Evolutionary conservation across 1,140 invertebrate genomes (phyloP).

Genomic region (Drosophila kurseongensis): DNA sequence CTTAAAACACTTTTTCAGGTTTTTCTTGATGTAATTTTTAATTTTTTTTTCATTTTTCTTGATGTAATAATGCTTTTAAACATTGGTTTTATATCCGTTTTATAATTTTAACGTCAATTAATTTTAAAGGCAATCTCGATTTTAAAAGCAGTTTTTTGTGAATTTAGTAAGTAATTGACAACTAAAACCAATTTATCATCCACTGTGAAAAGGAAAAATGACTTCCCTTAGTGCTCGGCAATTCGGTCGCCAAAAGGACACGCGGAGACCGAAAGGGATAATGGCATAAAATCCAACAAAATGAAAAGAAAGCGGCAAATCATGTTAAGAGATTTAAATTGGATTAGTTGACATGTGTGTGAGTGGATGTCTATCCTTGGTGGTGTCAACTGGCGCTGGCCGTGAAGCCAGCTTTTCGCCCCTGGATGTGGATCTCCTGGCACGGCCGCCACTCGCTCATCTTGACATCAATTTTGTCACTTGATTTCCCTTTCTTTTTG

Average conservation of each 20-base stretch:
- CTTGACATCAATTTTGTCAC: conserved; percentile 79
- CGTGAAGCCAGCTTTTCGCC: conserved; percentile 43
- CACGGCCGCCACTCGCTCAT: conserved; percentile 50
- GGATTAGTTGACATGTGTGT: conserved; percentile 75
- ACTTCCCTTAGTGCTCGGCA: conserved; percentile 52
- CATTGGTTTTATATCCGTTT: too few species aligned
- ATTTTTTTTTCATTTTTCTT: too few species aligned
- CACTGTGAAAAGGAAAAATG: conserved; percentile 8
- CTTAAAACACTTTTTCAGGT: too few species aligned
- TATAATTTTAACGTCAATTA: too few species aligned
- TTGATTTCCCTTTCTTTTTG: conserved; percentile 59
- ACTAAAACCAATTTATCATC: neutral
- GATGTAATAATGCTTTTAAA: too few species aligned
- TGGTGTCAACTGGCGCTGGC: conserved; percentile 52
- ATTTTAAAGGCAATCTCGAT: too few species aligned
- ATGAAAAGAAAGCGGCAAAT: conserved; percentile 83
- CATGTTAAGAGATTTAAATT: conserved; percentile 83
- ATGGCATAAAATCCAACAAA: conserved; percentile 79
- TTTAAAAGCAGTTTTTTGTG: too few species aligned
- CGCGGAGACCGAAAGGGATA: conserved; percentile 67
- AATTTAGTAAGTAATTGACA: neutral
- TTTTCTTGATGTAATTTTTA: too few species aligned
- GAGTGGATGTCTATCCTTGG: conserved; percentile 18
- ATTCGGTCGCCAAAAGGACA: conserved; percentile 54
- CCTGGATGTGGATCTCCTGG: conserved; percentile 29